A percentile compares a stretch with the other conserved stretches of the same genome.
These are phyloP conservation scores for Apamea epomidion DNA, from an alignment of 2,888 invertebrate species.

Conservation along the genomic window DNA sequence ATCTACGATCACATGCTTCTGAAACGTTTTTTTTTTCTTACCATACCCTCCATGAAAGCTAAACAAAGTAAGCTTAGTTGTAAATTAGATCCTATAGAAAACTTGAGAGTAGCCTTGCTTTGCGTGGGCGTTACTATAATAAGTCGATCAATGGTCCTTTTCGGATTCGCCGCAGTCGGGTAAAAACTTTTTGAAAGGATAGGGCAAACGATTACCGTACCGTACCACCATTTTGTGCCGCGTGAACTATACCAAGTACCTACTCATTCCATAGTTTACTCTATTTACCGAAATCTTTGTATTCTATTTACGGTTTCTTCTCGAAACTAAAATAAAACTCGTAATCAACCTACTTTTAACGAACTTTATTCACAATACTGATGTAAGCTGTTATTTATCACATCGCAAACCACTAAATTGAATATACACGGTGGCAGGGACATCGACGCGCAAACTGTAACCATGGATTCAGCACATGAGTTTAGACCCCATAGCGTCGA, in stretches of 20 bases:
- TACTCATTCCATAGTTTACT: background rate
- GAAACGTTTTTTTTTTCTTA: background rate
- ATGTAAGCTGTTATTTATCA: conserved; percentile 69
- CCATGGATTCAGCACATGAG: no score
- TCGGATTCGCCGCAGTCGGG: background rate
- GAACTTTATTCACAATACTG: conserved; percentile 85
- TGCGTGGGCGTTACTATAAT: background rate
- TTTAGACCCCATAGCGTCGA: no score
- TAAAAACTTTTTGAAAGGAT: background rate
- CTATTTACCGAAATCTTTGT: background rate
- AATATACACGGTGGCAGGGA: no score
- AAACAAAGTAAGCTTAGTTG: background rate
- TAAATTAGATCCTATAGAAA: background rate
- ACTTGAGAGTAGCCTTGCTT: background rate
- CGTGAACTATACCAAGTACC: background rate
- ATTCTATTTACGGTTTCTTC: background rate
- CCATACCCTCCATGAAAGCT: no score
- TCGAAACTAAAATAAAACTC: conserved; percentile 33
- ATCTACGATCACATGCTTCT: background rate
- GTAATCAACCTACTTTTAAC: conserved; percentile 66
- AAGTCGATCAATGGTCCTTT: background rate
- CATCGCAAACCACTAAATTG: conserved; percentile 69
- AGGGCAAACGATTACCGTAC: background rate
- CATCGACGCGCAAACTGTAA: no score
- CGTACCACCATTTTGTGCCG: background rate